Evolutionary conservation across 2,888 invertebrate genomes (phyloP).

Genomic region (Heteromurus nitidus): DNA sequence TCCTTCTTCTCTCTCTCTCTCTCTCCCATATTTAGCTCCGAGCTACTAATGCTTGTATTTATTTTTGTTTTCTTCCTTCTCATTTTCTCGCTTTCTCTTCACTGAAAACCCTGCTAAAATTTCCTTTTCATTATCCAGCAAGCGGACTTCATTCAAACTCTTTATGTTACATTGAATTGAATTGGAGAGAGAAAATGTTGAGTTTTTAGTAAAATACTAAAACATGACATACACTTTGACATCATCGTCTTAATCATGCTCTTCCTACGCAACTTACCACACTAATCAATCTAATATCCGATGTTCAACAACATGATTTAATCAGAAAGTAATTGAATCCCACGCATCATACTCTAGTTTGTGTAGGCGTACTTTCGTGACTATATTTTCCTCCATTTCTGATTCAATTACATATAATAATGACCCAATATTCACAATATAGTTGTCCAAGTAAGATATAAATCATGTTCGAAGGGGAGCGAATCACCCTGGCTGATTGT

Average conservation of each 20-base stretch:
- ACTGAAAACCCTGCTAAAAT: slow-evolving; percentile 46
- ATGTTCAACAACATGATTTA: slow-evolving; percentile 17
- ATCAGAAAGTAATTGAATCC: slow-evolving; percentile 41
- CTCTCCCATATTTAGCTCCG: slow-evolving; percentile 33
- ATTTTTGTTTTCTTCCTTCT: slow-evolving; percentile 37
- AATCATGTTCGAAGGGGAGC: no score
- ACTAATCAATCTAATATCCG: slow-evolving; percentile 5
- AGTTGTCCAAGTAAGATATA: no score
- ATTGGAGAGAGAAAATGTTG: slow-evolving; percentile 16
- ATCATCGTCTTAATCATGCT: no score
- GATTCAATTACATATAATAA: no score
- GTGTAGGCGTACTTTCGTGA: no score
- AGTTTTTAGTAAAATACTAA: neutral
- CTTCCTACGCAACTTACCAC: neutral
- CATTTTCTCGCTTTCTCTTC: slow-evolving; percentile 20
- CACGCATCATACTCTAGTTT: no score
- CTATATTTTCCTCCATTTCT: no score
- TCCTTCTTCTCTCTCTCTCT: slow-evolving; percentile 32
- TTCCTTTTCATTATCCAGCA: slow-evolving; percentile 53
- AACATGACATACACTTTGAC: no score
- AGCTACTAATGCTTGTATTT: slow-evolving; percentile 54
- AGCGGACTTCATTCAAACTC: slow-evolving; percentile 38
- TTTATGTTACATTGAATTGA: slow-evolving; percentile 57
- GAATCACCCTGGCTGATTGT: no score
- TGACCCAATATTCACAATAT: neutral